Base-by-base conservation (phyloP, 2,113 vertebrate species). In the Cyrtonyx montezumae region DNA sequence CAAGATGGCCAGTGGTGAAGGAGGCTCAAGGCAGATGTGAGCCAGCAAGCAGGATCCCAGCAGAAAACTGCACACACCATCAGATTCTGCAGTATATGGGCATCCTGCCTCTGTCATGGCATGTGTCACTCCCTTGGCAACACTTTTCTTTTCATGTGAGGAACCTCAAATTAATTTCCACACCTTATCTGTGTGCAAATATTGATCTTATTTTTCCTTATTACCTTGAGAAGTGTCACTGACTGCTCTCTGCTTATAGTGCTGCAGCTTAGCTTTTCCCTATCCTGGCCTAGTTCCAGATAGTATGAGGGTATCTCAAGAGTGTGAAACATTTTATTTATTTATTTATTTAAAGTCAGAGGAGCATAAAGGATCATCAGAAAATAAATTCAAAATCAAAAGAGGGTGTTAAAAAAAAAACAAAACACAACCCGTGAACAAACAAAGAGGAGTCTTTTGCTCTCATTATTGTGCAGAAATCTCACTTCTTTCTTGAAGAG, bases 61-160 rank as follows among this genome's bases (percentile, higher is more conserved):
- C 25, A 30, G n/a, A 84, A 45, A 82, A 87, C 79, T 37, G 4
- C 13, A 79, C 8, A 81, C 75, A 42, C 22, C 7, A 53, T 7
- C 46, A 49, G 65, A 67, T 16, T 32, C 32, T 14, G 13, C 43
- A 68, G 82, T 34, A 13, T 25, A 75, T 20, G 62, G 15, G 40
- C 20, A 51, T 23, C 11, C 77, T 74, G 32, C 69, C 21, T 73
- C 49, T n/a, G 36, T 14, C 6, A 5, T 6, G 14, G 43, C 20
- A 40, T 26, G 14, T 0, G 0, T 22, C 59, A 49, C 37, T 58
- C 45, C 40, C 45, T 83, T 42, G 45, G 21, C 1, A 1, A 36
- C 1, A 4, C 15, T 81, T 75, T 40, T 55, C 43, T 84, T 58
- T 48, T 37, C 30, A 34, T 23, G 25, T 0, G 0, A 80, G 45